Conservation (phyloP, 2,888 invertebrate genomes). For the Dorcus hopei region DNA sequence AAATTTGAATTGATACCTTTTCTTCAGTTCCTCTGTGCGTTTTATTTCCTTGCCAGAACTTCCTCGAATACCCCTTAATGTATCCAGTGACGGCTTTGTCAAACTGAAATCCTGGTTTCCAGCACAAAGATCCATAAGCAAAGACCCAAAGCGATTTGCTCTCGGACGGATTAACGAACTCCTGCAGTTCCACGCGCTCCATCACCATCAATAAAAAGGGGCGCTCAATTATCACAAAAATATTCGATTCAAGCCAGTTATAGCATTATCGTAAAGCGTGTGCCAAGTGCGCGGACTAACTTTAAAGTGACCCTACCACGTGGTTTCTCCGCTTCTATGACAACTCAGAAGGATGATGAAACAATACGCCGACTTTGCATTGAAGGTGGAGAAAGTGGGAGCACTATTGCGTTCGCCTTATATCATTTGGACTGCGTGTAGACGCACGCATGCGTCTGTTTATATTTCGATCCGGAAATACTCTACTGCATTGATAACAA, state of each 20-base stretch:
- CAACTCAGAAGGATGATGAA: not conserved
- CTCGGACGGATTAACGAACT: constrained; percentile 39
- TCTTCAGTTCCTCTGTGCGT: constrained; percentile 73
- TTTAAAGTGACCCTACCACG: not conserved
- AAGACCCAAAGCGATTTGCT: constrained; percentile 78
- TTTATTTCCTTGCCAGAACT: constrained; percentile 92
- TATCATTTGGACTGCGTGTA: no score
- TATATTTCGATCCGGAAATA: no score
- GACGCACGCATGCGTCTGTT: no score
- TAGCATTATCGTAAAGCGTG: not conserved
- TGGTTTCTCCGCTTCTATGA: not conserved
- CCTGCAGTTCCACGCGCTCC: constrained; percentile 25
- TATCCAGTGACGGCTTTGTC: constrained; percentile 78
- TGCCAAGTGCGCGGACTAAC: not conserved
- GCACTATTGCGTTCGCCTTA: no score
- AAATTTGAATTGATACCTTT: constrained; percentile 57
- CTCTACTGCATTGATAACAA: no score
- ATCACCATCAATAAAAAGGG: constrained; percentile 25
- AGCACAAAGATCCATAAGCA: constrained; percentile 93
- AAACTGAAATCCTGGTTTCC: constrained; percentile 91
- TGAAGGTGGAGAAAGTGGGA: not conserved
- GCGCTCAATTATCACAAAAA: not conserved
- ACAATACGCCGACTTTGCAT: not conserved
- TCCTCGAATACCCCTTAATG: constrained; percentile 73
- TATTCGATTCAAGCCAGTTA: no score